These are phyloP conservation scores for Trileptium ribeirensis DNA, from an alignment of 2,888 invertebrate species.

Conservation along the genomic window DNA sequence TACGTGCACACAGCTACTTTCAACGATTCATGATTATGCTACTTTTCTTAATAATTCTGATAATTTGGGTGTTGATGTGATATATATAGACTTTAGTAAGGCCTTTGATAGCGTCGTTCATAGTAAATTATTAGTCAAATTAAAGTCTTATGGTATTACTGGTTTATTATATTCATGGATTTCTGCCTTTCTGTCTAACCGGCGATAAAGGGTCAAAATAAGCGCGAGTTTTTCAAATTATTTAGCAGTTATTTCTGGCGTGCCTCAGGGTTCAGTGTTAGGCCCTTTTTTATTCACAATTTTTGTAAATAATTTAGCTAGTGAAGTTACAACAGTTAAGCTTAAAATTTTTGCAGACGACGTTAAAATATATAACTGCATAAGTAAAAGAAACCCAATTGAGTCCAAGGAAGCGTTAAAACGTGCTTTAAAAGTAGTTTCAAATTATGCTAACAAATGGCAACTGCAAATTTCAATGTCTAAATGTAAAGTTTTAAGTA, in stretches of 20 bases:
- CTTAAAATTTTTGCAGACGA: conserved; percentile 11
- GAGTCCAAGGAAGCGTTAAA: background rate
- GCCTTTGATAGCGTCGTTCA: background rate
- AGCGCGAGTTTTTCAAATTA: background rate
- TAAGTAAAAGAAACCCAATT: conserved; percentile 1
- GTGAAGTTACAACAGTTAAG: background rate
- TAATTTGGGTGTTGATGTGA: background rate
- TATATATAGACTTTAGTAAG: background rate
- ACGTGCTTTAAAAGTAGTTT: background rate
- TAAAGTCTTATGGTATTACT: background rate
- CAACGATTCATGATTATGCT: background rate
- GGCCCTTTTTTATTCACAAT: conserved; percentile 8
- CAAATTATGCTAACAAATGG: background rate
- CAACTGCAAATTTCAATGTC: background rate
- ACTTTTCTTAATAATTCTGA: background rate
- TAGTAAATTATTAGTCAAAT: background rate
- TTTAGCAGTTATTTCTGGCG: conserved; percentile 9
- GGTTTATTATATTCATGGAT: background rate
- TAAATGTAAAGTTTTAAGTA: conserved; percentile 10
- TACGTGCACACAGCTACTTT: background rate
- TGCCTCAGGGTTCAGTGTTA: conserved; percentile 18
- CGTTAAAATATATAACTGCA: background rate
- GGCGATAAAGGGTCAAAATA: conserved; percentile 3
- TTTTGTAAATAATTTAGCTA: conserved; percentile 15
- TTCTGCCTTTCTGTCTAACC: background rate